These are phyloP conservation scores for Myrmecobius fasciatus DNA, from an alignment of 2,113 vertebrate species.

Conservation along the genomic window DNA sequence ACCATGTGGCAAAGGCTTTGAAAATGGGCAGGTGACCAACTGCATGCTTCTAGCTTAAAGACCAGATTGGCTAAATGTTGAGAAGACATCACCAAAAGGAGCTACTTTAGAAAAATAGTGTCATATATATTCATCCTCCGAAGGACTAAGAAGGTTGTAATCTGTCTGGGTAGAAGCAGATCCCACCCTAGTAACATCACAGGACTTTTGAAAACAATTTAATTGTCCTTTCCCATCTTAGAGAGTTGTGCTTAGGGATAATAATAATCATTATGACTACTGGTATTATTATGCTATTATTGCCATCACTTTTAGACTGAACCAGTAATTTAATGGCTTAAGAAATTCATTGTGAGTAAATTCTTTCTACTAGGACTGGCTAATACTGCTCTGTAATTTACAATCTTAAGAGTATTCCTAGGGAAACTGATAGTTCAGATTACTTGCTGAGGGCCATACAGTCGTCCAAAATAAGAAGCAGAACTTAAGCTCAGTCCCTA, in stretches of 20 bases:
- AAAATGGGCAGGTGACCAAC: neutral
- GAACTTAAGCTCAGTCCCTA: neutral
- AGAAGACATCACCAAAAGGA: neutral
- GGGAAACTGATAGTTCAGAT: neutral
- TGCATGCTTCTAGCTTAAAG: neutral
- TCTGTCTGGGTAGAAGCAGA: neutral
- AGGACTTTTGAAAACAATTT: neutral
- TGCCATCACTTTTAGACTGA: neutral
- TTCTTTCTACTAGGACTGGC: neutral
- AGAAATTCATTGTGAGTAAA: neutral
- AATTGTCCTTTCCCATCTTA: neutral
- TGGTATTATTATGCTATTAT: neutral
- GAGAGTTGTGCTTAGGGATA: neutral
- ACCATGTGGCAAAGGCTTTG: neutral
- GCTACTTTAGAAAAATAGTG: neutral
- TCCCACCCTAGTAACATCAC: neutral
- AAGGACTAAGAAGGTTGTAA: neutral
- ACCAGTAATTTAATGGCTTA: neutral
- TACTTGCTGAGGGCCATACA: neutral
- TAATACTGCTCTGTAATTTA: neutral
- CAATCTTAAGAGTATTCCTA: neutral
- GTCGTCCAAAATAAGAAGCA: neutral
- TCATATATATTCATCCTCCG: neutral
- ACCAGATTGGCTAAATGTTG: neutral
- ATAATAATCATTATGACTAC: neutral